Percentiles rank a stretch among this genome's conserved stretches.
These are phyloP conservation scores for Helleia helle DNA, from an alignment of 2,888 invertebrate species.

Conservation along the genomic window DNA sequence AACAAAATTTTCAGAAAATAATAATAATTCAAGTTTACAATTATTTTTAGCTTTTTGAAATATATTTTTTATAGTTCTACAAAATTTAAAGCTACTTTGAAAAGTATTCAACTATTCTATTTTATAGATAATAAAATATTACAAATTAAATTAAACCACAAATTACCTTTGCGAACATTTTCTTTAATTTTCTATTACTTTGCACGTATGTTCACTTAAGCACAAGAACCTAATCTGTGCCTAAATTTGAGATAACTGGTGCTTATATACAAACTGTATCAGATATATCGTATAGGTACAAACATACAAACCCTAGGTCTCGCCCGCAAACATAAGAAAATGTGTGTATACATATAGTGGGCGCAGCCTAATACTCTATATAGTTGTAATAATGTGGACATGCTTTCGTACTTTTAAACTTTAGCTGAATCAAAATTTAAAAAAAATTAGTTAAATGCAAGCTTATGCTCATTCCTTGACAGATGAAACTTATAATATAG, in stretches of 20 bases:
- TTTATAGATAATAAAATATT: too few relatives aligned
- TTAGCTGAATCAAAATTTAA: too few relatives aligned
- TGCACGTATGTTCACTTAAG: slow-evolving; percentile 46
- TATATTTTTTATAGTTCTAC: too few relatives aligned
- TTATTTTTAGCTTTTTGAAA: too few relatives aligned
- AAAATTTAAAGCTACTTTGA: too few relatives aligned
- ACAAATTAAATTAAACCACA: too few relatives aligned
- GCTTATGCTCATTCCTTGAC: too few relatives aligned
- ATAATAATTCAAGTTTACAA: too few relatives aligned
- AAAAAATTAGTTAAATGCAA: too few relatives aligned
- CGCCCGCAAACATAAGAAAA: slow-evolving; percentile 45
- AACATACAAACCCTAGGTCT: slow-evolving; percentile 38
- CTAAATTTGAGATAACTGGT: slow-evolving; percentile 55
- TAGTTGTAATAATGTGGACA: slow-evolving; percentile 34
- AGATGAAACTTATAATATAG: too few relatives aligned
- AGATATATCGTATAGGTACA: slow-evolving; percentile 47
- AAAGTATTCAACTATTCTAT: background rate
- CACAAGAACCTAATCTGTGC: slow-evolving; percentile 61
- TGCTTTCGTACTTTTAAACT: slow-evolving; percentile 11
- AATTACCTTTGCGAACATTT: slow-evolving; percentile 64
- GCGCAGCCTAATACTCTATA: slow-evolving; percentile 52
- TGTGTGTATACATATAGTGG: slow-evolving; percentile 40
- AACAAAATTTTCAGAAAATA: too few relatives aligned
- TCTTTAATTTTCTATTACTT: slow-evolving; percentile 40
- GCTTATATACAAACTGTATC: slow-evolving; percentile 56